Evolutionary conservation across 1,140 invertebrate species (phyloP), one percentile per base, ranked within the genome.

Genomic region (Drosophila sechellia): DNA sequence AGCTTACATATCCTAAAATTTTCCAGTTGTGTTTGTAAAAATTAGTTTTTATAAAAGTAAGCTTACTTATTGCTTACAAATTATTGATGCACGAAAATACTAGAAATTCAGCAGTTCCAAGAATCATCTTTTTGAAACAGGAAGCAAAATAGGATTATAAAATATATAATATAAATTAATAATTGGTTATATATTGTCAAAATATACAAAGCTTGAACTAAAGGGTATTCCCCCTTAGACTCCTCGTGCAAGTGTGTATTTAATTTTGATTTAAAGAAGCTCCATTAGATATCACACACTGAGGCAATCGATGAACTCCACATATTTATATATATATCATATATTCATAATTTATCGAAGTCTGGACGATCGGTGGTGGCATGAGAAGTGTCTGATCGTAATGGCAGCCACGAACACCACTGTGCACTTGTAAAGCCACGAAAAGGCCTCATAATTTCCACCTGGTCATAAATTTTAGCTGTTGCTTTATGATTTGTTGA

Each of bases 401-500:
- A 34, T 48, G 63, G 49, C 15, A 68, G 63, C 42, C 64, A 68
- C 61, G 34, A 65, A 63, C 61, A 65, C 34, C 12, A n/a, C 45
- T 64, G 40, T 61, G 61, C 57, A 35, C 27, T 63, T 61, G 40
- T 34, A 27, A 37, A 55, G 63, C 35, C 63, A 46, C 49, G 35
- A 42, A 46, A 69, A 39, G 50, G 25, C 45, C 39, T 35, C 5
- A 39, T 42, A 74, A 39, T 39, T 74, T 35, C 35, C 52, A 57
- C 39, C 55, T 31, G 48, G 71, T 60, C 61, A 75, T 75, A 57
- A 66, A 75, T 75, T 70, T 75, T 12, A 42, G 25, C 10, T 25
- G 43, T 50, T 60, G 31, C 50, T 34, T 52, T 73, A 39, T 75
- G 72, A 75, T 75, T 75, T 75, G 72, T 75, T 64, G 46, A 15